Evolutionary conservation across 2,113 vertebrate genomes (phyloP), one percentile per base, ranked within the genome.

Genomic region (Gallinago jamesoni): DNA sequence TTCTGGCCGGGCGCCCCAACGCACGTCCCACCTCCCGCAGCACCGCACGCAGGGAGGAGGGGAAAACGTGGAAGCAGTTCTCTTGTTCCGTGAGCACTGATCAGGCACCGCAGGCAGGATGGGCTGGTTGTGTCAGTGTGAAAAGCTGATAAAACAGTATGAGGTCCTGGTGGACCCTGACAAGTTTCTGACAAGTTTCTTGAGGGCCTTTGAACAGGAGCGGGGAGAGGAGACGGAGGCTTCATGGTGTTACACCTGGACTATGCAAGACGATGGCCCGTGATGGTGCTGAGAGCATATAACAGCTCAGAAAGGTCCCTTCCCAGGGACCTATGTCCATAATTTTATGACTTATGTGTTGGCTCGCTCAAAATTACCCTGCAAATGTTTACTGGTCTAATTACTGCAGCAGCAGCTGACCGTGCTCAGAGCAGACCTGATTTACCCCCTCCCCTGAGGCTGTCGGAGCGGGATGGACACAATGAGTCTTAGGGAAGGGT

Each of bases 211-310:
- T 52, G 45, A 72, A 30, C 15, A 25, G 82, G 31, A 64, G 10
- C 17, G 72, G 48, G 84, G 52, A 75, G 48, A 20, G 72, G 68
- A 87, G 53, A 15, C 14, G 35, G 79, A 62, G 67, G 8, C 55
- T 62, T 62, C 10, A 3, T 33, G 60, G 60, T 0, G 0, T 33
- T 45, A 63, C 4, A 2, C 27, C 14, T 45, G 37, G 60, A 88
- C 53, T 1, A 3, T 25, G 72, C 47, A 63, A 15, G 4, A 6
- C 0, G 4, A 24, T 39, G 53, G 53, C 39, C 3, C 4, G 33
- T 7, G 48, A 28, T 62, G 17, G 41, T 33, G 63, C 28, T 0
- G 18, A 53, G 30, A 11, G 45, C 43, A 11, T 47, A 0, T 9
- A 53, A 83, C 52, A 72, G 63, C 59, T 91, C 72, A 37, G 87